Evolutionary conservation across 2,797 vertebrate species (phyloP), one percentile per base, ranked within the genome.

Genomic region (Eulemur albifrons): DNA sequence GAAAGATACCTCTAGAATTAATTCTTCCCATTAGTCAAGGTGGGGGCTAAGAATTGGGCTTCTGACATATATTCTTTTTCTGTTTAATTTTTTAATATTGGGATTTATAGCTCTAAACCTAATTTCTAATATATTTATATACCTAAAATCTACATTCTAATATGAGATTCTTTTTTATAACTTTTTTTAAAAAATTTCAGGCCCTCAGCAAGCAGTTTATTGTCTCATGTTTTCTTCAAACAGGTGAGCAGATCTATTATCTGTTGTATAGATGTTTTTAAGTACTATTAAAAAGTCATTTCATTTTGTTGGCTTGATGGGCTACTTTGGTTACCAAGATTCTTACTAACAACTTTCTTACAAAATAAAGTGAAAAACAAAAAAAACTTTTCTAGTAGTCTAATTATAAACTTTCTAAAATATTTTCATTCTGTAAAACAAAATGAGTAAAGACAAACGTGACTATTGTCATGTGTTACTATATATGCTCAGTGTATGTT

Each of bases 221-320:
- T 99, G 97, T 99, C 99, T n/a, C 99, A 99, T 90, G 98, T 99
- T 90, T 99, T 99, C 98, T 99, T 99, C 98, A 99, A 98, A 97
- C 99, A 99, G 99, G 99, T 99, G 90, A 97, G 98, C 97, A 97
- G 84, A 67, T 87, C 95, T 97, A 84, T 92, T 50, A 77, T 90
- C 40, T 96, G 1, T 89, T 88, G 2, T 97, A 88, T 97, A 76
- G 21, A 91, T 96, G 35, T 67, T 93, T 92, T 87, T 50, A 94
- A 93, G n/a, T 82, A 76, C 30, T 80, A 32, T 80, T 85, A 82
- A 79, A 93, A 92, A 90, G 40, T 76, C 40, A 70, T 30, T 77
- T 92, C 27, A 73, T 93, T 86, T 94, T 70, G 17, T 94, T 93
- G 61, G 32, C 67, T 95, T 94, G 76, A 52, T 61, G 10, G 72